Evolutionary conservation across 2,113 vertebrate genomes (phyloP), one percentile per base, ranked within the genome.

Genomic region (Tachysurus fulvidraco): DNA sequence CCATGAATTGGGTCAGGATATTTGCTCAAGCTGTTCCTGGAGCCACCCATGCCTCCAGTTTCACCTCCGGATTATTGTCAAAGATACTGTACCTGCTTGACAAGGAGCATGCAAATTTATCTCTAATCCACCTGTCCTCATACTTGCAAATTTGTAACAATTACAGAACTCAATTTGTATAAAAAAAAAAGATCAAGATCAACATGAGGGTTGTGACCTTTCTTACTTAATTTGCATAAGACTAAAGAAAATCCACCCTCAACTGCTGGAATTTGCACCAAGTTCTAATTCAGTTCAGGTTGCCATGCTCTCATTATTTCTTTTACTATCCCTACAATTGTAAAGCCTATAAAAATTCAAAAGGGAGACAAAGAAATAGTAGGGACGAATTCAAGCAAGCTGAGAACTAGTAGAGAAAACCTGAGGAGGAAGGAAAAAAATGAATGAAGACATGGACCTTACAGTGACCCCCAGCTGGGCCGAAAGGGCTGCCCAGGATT

Each of bases 391-490:
- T 59, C 57, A 30, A 86, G 50, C 74, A n/a, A 83, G 50, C 28
- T 79, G 50, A 55, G 83, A 86, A 44, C 25, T 16, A 28, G 62
- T 19, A 41, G 59, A 60, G 25, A 57, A 14, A 65, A 36, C 46
- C 17, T 46, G 55, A 50, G 69, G 87, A 90, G 76, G 84, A 90
- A 76, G 78, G 82, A 52, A 82, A 86, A 86, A 80, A 86, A 88
- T 50, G 82, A 86, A 88, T 50, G 82, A 90, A 88, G 87, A 88
- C 69, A 88, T 81, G 57, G 83, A 76, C 84, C 89, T 88, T 85
- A 81, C 65, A 83, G 71, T 88, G 85, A 90, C 89, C 87, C 85
- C 91, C 83, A 88, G 50, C 91, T 67, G 88, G 83, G 90, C 55
- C 12, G 64, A 78, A 83, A 85, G 81, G 81, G 76, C 88, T 83